These are phyloP conservation scores for Drosophila yakuba DNA, from an alignment of 1,140 invertebrate genomes.

Conservation along the genomic window DNA sequence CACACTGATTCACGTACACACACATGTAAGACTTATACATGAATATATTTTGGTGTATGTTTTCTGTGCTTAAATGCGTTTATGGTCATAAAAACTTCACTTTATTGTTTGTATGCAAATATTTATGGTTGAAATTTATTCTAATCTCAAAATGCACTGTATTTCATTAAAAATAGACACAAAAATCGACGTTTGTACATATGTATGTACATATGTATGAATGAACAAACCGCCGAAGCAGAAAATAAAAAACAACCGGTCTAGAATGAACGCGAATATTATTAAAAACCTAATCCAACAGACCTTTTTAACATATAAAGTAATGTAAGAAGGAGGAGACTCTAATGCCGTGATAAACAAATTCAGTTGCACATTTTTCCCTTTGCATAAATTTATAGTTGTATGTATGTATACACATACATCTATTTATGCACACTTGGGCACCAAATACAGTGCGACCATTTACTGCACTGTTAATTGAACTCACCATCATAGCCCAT, in stretches of 20 bases:
- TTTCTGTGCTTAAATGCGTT: not conserved
- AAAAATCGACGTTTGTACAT: constrained; percentile 29
- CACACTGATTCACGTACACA: not conserved
- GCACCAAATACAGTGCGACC: not conserved
- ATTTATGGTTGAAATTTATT: not conserved
- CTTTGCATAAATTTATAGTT: constrained; percentile 16
- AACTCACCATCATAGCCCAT: constrained; percentile 74
- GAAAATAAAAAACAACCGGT: not conserved
- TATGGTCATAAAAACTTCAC: not conserved
- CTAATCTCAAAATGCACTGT: not conserved
- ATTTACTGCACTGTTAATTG: constrained; percentile 2
- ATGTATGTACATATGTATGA: constrained; percentile 17
- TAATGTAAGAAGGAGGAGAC: too few species aligned
- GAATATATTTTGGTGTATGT: not conserved
- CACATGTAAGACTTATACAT: constrained; percentile 31
- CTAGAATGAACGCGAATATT: not conserved
- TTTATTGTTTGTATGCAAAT: too few species aligned
- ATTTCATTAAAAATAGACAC: not conserved
- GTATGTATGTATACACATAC: constrained; percentile 24
- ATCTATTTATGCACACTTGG: constrained; percentile 18
- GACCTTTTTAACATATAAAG: not conserved
- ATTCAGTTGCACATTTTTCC: constrained; percentile 2
- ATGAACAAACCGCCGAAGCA: not conserved
- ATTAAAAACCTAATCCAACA: not conserved
- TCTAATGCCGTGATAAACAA: not conserved